A percentile compares a stretch with the other conserved stretches of the same genome.
Conservation (phyloP, 1,140 invertebrate genomes). For the Andricus grossulariae region DNA sequence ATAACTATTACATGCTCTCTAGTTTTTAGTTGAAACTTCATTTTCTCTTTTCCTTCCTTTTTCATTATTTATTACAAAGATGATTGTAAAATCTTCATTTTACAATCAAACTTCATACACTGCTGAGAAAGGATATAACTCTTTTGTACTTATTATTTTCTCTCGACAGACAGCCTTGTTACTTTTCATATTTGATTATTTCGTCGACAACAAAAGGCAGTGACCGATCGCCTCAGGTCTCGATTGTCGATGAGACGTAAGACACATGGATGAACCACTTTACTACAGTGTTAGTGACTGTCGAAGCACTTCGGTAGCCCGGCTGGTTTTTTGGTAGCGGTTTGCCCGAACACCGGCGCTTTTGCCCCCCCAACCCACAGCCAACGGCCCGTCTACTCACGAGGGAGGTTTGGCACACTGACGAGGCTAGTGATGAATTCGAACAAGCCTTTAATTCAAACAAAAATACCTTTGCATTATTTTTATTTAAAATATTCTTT, state of each 20-base stretch:
- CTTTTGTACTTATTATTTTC: slow-evolving; percentile 42
- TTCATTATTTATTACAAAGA: too few species aligned
- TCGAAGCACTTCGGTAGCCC: slow-evolving; percentile 67
- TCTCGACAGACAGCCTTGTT: slow-evolving; percentile 38
- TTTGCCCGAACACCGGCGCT: slow-evolving; percentile 57
- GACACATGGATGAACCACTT: background rate
- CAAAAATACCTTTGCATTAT: background rate
- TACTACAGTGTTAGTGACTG: slow-evolving; percentile 35
- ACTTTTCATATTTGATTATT: slow-evolving; percentile 23
- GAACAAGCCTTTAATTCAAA: slow-evolving; percentile 6
- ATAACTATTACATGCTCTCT: too few species aligned
- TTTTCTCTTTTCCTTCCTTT: too few species aligned
- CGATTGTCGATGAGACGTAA: background rate
- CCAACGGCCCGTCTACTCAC: slow-evolving; percentile 16
- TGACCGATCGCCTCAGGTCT: background rate
- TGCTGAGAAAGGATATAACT: slow-evolving; percentile 41
- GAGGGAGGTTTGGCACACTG: background rate
- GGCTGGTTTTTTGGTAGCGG: slow-evolving; percentile 72
- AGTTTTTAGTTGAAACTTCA: too few species aligned
- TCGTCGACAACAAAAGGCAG: slow-evolving; percentile 13
- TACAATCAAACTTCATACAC: too few species aligned
- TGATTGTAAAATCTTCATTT: too few species aligned
- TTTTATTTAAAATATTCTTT: background rate
- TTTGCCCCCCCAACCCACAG: slow-evolving; percentile 52
- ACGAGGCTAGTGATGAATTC: slow-evolving; percentile 42